Conservation (phyloP, 2,797 vertebrate species). For the Mormyrus proboscirostris region DNA sequence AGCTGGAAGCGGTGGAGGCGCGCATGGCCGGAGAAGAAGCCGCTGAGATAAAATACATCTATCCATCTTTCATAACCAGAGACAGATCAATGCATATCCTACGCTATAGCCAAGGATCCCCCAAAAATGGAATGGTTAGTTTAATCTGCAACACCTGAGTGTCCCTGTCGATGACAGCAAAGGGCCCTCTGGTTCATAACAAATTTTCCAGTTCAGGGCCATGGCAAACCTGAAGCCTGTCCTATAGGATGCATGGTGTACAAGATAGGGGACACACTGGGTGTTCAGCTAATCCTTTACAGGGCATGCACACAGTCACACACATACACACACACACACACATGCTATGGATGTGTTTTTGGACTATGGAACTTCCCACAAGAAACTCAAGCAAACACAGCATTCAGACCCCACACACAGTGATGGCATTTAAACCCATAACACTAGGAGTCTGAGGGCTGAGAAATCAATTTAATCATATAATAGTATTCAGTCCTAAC, state of each 20-base stretch:
- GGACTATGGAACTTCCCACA: not conserved
- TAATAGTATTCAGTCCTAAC: not conserved
- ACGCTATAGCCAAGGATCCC: not conserved
- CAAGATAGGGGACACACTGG: not conserved
- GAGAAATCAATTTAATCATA: not conserved
- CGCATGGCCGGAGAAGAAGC: not conserved
- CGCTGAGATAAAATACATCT: not conserved
- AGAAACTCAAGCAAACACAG: not conserved
- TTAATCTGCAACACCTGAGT: not conserved
- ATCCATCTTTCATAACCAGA: not conserved
- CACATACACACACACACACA: not conserved
- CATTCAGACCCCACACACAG: not conserved
- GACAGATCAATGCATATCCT: not conserved
- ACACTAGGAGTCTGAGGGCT: not conserved
- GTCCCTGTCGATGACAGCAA: not conserved
- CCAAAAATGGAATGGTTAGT: not conserved
- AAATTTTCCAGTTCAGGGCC: not conserved
- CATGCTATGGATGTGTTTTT: not conserved
- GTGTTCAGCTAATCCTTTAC: not conserved
- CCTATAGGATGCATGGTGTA: not conserved
- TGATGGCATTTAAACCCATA: not conserved
- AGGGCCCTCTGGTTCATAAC: not conserved
- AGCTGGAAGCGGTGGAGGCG: not conserved
- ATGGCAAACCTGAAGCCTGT: not conserved
- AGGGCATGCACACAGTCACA: not conserved